Conservation (phyloP, 2,888 invertebrate species). For the Agonum fuliginosum region DNA sequence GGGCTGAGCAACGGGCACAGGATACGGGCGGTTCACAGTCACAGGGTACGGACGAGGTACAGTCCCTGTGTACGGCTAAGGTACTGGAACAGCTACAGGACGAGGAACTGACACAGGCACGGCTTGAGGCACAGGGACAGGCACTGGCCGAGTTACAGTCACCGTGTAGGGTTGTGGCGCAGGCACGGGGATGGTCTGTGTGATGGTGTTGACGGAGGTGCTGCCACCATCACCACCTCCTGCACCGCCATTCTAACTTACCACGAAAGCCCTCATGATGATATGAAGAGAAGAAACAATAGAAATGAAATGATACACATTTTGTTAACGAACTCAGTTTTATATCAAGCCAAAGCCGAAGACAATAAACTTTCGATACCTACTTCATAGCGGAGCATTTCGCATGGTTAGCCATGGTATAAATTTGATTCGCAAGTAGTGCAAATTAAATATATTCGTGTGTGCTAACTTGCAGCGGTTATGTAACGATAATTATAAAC, state of each 20-base stretch:
- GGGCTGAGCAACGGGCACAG: conserved; percentile 67
- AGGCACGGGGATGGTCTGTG: conserved; percentile 38
- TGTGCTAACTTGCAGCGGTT: neutral
- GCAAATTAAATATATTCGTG: conserved; percentile 35
- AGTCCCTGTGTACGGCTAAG: conserved; percentile 38
- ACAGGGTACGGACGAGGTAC: conserved; percentile 48
- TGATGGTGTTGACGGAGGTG: conserved; percentile 41
- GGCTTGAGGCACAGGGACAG: conserved; percentile 45
- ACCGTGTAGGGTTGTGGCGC: conserved; percentile 51
- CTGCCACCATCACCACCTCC: conserved; percentile 28
- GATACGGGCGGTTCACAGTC: conserved; percentile 29
- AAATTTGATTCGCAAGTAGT: conserved; percentile 38
- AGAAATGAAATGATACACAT: conserved; percentile 19
- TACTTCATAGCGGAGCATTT: neutral
- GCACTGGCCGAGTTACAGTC: conserved; percentile 42
- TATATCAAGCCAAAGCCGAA: neutral
- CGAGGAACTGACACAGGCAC: conserved; percentile 50
- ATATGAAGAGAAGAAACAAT: conserved; percentile 16
- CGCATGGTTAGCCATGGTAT: conserved; percentile 45
- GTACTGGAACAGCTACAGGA: conserved; percentile 39
- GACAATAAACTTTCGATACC: neutral
- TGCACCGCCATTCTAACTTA: conserved; percentile 30
- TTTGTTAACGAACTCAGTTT: neutral
- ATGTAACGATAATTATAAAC: no score
- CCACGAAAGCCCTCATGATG: conserved; percentile 52